Evolutionary conservation across 2,797 vertebrate species (phyloP), one percentile per base, ranked within the genome.

Genomic region (Liasis olivaceus): DNA sequence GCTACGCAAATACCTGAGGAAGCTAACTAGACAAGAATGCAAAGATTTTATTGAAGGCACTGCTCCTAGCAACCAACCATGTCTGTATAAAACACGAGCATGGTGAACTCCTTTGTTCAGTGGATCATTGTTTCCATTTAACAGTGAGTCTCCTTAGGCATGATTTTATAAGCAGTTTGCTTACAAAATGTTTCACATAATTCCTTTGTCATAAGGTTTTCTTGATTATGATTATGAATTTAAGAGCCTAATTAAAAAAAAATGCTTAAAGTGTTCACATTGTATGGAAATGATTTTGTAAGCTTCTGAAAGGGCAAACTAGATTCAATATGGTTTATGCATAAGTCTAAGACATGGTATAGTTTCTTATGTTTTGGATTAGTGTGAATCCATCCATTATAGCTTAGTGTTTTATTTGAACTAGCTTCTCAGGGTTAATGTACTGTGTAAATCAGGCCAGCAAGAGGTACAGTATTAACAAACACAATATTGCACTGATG

Each of bases 21-120:
- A 98, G 97, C 96, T 95, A 97, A 93, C 36, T 47, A 20, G 72
- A 4, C 36, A 94, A 31, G 54, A 24, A 85, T 91, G 13, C 1
- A 89, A 94, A 90, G 36, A 85, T 97, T 97, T 97, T 97, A 96
- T 97, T 97, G 96, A 97, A 97, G 96, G 95, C 94, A 97, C 90
- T 98, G 51, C 97, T 97, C 95, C 91, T 87, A 97, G 96, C 97
- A 97, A 97, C 95, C 98, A 96, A 96, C 96, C 96, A 96, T 96
- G 93, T 90, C 96, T 97, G 3, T 85, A 13, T 94, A 95, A 97
- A 98, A 97, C 97, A 97, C 97, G 96, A 97, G 97, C 97, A 96
- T 97, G 96, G 98, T 96, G 96, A 3, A 94, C 95, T 93, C 59
- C 24, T 93, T 97, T 97, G 96, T 95, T 96, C 13, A 84, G 88